These are phyloP conservation scores for Idaea dimidiata DNA, from an alignment of 2,888 invertebrate species.

Conservation along the genomic window DNA sequence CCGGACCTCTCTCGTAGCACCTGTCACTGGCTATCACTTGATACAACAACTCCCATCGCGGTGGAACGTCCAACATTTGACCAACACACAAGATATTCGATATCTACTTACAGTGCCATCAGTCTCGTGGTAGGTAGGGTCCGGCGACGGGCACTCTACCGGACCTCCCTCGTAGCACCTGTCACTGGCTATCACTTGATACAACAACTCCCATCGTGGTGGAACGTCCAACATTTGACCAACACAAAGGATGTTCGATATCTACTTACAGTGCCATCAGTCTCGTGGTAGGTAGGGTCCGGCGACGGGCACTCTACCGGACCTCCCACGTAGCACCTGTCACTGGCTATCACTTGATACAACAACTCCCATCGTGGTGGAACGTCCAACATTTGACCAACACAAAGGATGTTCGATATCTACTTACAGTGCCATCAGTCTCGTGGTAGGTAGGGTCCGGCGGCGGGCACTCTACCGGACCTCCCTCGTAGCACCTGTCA, in stretches of 20 bases:
- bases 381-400: no score
- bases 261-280: conserved; percentile 60
- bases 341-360: no score
- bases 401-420: neutral
- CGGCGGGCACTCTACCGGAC: conserved; percentile 46
- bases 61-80: neutral
- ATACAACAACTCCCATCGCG: no score
- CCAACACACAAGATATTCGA: neutral
- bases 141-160: conserved; percentile 50
- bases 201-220: no score
- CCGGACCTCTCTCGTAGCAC: conserved; percentile 38
- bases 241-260: neutral
- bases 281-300: conserved; percentile 50
- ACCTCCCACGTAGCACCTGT: no score
- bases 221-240: no score
- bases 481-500: conserved; percentile 63
- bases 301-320: conserved; percentile 47
- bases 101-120: conserved; percentile 57
- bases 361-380: no score
- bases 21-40: no score
- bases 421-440: conserved; percentile 63
- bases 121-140: conserved; percentile 49
- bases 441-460: conserved; percentile 50
- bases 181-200: no score
- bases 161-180: conserved; percentile 39